A percentile compares a stretch with the other conserved stretches of the same genome.
Evolutionary conservation across 1,140 invertebrate species (phyloP).

Genomic region (Globodera ellingtonae): DNA sequence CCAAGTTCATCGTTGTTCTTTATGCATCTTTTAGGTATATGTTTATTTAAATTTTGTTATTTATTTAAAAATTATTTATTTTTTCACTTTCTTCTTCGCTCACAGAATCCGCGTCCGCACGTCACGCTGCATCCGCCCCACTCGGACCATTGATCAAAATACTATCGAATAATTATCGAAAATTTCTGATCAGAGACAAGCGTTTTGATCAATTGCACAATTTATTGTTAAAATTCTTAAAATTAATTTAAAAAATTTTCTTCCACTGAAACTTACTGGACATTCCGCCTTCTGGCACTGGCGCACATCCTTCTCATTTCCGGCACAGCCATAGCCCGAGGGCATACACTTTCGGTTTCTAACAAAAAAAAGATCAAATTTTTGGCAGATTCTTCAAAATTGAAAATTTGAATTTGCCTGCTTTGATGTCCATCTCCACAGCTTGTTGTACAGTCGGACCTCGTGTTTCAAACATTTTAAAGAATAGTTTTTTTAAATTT

Average conservation of each 20-base stretch:
- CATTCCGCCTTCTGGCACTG: slow-evolving; percentile 3
- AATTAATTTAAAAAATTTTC: not conserved
- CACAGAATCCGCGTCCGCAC: slow-evolving; percentile 25
- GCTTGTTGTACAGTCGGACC: slow-evolving; percentile 21
- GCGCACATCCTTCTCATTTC: slow-evolving; percentile 5
- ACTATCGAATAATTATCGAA: not conserved
- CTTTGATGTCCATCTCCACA: slow-evolving; percentile 8
- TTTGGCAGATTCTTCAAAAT: not conserved
- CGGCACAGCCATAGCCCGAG: slow-evolving; percentile 6
- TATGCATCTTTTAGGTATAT: slow-evolving; percentile 16
- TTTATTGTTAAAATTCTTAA: no score
- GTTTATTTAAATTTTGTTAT: no score
- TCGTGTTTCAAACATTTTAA: not conserved
- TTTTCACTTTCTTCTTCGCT: slow-evolving; percentile 22
- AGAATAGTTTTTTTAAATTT: slow-evolving; percentile 10
- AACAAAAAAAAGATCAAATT: no score
- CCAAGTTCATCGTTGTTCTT: not conserved
- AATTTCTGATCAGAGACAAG: no score
- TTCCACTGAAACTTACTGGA: not conserved
- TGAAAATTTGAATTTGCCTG: not conserved
- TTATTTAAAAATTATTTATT: not conserved
- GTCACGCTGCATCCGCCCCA: slow-evolving; percentile 31
- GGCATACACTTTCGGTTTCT: slow-evolving; percentile 16
- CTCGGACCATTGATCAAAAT: slow-evolving; percentile 23
- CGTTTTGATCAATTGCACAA: no score